These are phyloP conservation scores for Hydrotaea diabolus DNA, from an alignment of 2,888 invertebrate genomes.

Conservation along the genomic window DNA sequence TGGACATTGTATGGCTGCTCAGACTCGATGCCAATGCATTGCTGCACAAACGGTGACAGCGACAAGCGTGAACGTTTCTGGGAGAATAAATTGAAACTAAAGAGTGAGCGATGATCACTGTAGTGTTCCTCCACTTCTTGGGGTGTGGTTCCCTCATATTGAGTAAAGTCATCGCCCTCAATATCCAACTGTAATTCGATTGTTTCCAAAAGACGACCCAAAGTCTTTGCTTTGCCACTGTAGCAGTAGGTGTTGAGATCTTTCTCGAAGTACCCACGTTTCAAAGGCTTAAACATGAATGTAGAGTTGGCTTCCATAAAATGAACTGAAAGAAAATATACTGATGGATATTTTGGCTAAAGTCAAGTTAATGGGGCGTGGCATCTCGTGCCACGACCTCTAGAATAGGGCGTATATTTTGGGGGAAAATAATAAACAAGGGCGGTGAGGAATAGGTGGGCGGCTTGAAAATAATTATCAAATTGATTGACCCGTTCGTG, in stretches of 20 bases:
- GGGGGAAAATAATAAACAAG: too few species aligned
- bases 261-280: constrained; percentile 62
- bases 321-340: constrained; percentile 17
- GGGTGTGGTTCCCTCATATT: constrained; percentile 86
- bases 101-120: constrained; percentile 85
- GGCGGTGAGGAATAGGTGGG: too few species aligned
- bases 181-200: constrained; percentile 84
- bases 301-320: constrained; percentile 69
- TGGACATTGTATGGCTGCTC: constrained; percentile 83
- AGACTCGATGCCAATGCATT: constrained; percentile 87
- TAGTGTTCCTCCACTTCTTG: constrained; percentile 85
- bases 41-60: constrained; percentile 86
- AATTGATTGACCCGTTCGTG: too few species aligned
- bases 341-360: too few species aligned
- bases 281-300: constrained; percentile 61
- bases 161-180: constrained; percentile 85
- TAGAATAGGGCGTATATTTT: too few species aligned
- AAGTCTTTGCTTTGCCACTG: constrained; percentile 84
- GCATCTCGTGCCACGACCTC: too few species aligned
- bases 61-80: constrained; percentile 84
- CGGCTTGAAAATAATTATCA: too few species aligned
- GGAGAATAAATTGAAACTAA: constrained; percentile 85
- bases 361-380: too few species aligned
- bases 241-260: constrained; percentile 87
- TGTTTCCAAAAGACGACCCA: constrained; percentile 86